These are phyloP conservation scores for Orientallactaga bullata DNA, from an alignment of 2,113 vertebrate genomes.

Conservation along the genomic window DNA sequence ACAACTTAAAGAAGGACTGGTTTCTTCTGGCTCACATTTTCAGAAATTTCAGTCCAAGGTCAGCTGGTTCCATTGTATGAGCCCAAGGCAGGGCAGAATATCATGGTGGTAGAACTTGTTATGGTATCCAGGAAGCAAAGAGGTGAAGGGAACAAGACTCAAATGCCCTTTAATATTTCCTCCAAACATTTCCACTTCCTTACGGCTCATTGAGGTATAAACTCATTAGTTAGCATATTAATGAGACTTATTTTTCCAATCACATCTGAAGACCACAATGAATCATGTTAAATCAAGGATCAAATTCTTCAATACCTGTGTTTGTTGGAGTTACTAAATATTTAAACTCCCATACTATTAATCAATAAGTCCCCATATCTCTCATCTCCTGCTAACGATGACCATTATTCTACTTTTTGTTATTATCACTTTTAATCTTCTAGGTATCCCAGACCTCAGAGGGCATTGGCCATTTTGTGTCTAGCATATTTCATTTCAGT, in stretches of 20 bases:
- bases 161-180: no score
- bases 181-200: neutral
- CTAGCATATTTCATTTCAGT: slow-evolving; percentile 19
- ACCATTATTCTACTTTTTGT: slow-evolving; percentile 25
- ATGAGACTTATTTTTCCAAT: neutral
- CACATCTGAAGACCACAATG: neutral
- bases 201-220: neutral
- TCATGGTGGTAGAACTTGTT: neutral
- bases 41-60: neutral
- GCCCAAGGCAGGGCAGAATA: neutral
- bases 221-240: neutral
- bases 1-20: neutral
- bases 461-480: neutral
- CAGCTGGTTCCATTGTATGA: neutral
- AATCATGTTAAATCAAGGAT: neutral
- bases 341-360: neutral
- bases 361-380: neutral
- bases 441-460: neutral
- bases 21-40: neutral
- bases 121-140: neutral
- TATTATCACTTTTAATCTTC: neutral
- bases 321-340: neutral
- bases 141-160: neutral
- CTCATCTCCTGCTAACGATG: neutral
- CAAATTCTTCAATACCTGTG: neutral